These are phyloP conservation scores for Serrognathus titanus DNA, from an alignment of 2,888 invertebrate genomes.

Conservation along the genomic window DNA sequence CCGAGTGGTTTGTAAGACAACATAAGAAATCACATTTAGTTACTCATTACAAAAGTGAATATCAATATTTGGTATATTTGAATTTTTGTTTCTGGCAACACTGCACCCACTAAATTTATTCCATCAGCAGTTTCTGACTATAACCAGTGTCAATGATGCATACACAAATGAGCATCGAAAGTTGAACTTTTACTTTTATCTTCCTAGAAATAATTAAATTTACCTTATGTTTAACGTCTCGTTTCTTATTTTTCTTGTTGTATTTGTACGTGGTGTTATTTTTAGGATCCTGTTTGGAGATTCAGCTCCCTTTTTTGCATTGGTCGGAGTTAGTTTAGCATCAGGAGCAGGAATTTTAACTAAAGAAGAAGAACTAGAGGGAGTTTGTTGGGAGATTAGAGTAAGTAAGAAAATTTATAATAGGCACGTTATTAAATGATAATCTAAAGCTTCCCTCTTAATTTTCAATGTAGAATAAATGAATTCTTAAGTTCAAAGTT, in stretches of 20 bases:
- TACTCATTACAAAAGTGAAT: too few species aligned
- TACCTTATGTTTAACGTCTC: background rate
- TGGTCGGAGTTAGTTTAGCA: constrained; percentile 70
- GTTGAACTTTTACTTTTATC: too few species aligned
- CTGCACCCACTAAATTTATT: too few species aligned
- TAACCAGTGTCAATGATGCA: too few species aligned
- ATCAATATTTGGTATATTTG: too few species aligned
- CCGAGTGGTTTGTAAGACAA: too few species aligned
- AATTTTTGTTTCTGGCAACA: too few species aligned
- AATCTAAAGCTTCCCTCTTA: background rate
- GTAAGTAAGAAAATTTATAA: constrained; percentile 43
- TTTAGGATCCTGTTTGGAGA: constrained; percentile 62
- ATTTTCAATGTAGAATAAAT: too few species aligned
- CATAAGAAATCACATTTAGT: too few species aligned
- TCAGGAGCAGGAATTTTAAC: constrained; percentile 71
- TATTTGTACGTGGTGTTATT: background rate
- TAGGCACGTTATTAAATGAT: background rate
- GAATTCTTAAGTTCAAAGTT: background rate
- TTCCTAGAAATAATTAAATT: too few species aligned
- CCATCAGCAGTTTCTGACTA: too few species aligned
- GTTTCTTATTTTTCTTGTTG: background rate
- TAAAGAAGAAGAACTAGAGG: constrained; percentile 73
- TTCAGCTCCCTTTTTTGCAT: constrained; percentile 69
- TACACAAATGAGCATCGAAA: too few species aligned
- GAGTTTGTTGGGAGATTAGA: constrained; percentile 74